Conservation (phyloP, 2,797 vertebrate genomes). For the Vireo griseus region DNA sequence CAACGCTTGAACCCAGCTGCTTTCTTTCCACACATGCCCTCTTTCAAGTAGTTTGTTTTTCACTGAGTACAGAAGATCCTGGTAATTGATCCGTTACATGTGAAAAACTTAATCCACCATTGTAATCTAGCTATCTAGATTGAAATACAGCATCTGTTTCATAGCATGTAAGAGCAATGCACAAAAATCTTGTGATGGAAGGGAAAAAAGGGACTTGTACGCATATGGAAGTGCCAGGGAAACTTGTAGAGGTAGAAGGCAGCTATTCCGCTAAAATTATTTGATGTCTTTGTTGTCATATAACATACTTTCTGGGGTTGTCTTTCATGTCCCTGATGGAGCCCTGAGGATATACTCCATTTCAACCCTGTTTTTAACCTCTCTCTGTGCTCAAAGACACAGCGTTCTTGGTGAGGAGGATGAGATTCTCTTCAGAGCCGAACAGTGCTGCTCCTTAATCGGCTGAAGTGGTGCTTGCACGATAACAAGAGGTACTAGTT, state of each 20-base stretch:
- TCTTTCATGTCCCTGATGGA: slow-evolving; percentile 66
- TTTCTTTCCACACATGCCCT: not conserved
- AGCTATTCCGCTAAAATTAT: slow-evolving; percentile 45
- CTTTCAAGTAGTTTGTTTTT: not conserved
- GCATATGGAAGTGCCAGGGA: not conserved
- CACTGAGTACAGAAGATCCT: not conserved
- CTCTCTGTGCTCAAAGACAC: slow-evolving; percentile 52
- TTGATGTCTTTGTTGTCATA: slow-evolving; percentile 67
- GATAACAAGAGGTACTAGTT: slow-evolving; percentile 56
- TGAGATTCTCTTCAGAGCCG: slow-evolving; percentile 61
- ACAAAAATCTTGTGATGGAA: not conserved
- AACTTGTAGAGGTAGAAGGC: slow-evolving; percentile 38
- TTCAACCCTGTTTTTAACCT: slow-evolving; percentile 64
- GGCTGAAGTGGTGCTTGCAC: slow-evolving; percentile 42
- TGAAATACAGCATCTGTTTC: slow-evolving; percentile 51
- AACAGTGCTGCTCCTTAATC: slow-evolving; percentile 52
- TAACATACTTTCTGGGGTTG: slow-evolving; percentile 57
- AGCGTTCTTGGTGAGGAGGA: slow-evolving; percentile 50
- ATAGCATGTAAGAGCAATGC: not conserved
- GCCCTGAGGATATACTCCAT: slow-evolving; percentile 61
- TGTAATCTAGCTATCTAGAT: slow-evolving; percentile 47
- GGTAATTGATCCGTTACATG: not conserved
- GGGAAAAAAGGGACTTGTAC: not conserved
- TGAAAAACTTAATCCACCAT: slow-evolving; percentile 54
- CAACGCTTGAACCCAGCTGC: not conserved